Evolutionary conservation across 1,140 invertebrate genomes (phyloP).

Genomic region (Heliothis virescens): DNA sequence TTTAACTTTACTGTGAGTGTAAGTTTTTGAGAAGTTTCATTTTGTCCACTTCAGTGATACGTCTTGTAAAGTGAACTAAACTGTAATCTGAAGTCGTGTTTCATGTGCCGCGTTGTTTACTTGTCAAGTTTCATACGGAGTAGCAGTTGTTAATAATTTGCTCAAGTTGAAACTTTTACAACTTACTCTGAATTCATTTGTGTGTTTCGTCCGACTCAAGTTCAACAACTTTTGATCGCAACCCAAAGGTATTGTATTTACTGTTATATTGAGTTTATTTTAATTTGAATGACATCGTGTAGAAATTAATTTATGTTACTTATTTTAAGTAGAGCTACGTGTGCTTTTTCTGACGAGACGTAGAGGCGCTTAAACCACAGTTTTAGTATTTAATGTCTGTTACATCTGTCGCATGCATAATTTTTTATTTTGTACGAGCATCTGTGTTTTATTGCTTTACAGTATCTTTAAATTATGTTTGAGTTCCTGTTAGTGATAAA

Average conservation of each 20-base stretch:
- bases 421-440: slow-evolving; percentile 35
- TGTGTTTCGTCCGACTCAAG: slow-evolving; percentile 31
- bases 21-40: slow-evolving; percentile 61
- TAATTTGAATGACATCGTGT: neutral
- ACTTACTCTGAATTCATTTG: slow-evolving; percentile 47
- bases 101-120: slow-evolving; percentile 48
- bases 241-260: slow-evolving; percentile 50
- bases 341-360: slow-evolving; percentile 7
- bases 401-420: slow-evolving; percentile 38
- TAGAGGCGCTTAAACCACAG: neutral
- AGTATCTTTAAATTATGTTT: slow-evolving; percentile 5
- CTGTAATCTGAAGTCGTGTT: slow-evolving; percentile 50
- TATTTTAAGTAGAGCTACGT: neutral
- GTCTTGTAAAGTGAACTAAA: slow-evolving; percentile 58
- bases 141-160: slow-evolving; percentile 45
- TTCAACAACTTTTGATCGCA: slow-evolving; percentile 51
- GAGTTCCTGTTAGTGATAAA: slow-evolving; percentile 28
- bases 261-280: slow-evolving; percentile 1
- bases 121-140: slow-evolving; percentile 44
- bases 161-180: slow-evolving; percentile 56
- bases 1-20: slow-evolving; percentile 64
- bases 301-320: neutral
- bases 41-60: slow-evolving; percentile 44
- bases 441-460: slow-evolving; percentile 35
- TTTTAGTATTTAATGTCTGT: slow-evolving; percentile 4